These are phyloP conservation scores for Gryllus longicercus DNA, from an alignment of 2,888 invertebrate species.

Conservation along the genomic window DNA sequence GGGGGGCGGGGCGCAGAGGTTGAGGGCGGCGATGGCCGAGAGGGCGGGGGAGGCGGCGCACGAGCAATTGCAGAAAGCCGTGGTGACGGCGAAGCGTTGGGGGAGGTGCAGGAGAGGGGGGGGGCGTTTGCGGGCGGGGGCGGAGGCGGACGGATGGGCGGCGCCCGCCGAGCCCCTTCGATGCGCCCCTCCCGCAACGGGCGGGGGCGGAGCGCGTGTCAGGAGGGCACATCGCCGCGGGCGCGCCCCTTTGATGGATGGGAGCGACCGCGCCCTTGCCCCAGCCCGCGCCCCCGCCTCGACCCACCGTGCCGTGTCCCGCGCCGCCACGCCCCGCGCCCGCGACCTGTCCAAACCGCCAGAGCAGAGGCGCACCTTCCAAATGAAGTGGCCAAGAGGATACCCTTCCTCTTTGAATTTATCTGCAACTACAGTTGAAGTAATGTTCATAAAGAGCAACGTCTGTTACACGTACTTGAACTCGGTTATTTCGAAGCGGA, in stretches of 20 bases:
- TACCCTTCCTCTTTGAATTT: too few relatives aligned
- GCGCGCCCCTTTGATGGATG: constrained; percentile 7
- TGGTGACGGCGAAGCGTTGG: not conserved
- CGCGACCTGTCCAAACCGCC: not conserved
- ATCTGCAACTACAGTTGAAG: too few relatives aligned
- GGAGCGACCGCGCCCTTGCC: not conserved
- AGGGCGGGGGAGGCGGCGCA: not conserved
- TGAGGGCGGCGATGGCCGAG: not conserved
- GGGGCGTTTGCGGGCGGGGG: not conserved
- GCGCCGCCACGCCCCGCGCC: not conserved
- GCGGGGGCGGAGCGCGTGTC: too few relatives aligned
- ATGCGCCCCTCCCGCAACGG: not conserved
- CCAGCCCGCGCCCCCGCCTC: not conserved
- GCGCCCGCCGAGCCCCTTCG: not conserved
- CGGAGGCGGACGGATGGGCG: not conserved
- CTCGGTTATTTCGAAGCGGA: too few relatives aligned
- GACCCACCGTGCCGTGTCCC: not conserved
- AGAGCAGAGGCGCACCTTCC: too few relatives aligned
- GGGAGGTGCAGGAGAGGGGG: not conserved
- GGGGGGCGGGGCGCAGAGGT: too few relatives aligned
- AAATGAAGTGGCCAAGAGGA: too few relatives aligned
- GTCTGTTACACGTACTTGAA: too few relatives aligned
- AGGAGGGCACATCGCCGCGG: not conserved
- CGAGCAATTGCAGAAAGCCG: too few relatives aligned
- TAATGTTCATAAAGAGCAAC: too few relatives aligned